Conservation (phyloP, 2,113 vertebrate species). For the Nothobranchius kuhntae region DNA sequence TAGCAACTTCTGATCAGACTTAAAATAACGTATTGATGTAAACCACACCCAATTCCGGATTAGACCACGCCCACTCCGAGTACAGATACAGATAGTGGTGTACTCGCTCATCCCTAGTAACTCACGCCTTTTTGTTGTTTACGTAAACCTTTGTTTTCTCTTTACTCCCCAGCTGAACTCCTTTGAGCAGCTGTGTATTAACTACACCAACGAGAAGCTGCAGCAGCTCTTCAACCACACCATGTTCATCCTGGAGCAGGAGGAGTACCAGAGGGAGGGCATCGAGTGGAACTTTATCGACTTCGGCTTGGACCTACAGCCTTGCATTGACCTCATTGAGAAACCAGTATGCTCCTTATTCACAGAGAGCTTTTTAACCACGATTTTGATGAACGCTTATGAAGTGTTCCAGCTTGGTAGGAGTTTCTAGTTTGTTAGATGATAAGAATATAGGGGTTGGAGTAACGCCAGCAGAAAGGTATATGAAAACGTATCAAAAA, state of each 20-base stretch:
- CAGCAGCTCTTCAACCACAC: conserved; percentile 95
- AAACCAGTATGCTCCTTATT: conserved; percentile 76
- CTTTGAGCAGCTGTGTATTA: conserved; percentile 91
- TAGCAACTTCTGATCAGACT: no score
- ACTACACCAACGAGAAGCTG: conserved; percentile 91
- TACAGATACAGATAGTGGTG: no score
- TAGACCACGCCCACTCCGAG: no score
- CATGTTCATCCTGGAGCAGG: conserved; percentile 91
- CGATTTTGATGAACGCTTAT: no score
- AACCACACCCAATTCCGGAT: no score
- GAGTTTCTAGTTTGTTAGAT: neutral
- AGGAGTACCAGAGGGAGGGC: conserved; percentile 90
- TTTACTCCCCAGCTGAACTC: conserved; percentile 82
- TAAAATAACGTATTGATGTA: no score
- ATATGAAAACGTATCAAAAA: neutral
- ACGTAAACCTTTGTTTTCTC: neutral
- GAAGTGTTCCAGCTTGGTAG: no score
- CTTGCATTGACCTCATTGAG: conserved; percentile 90
- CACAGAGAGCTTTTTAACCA: no score
- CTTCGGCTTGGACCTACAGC: conserved; percentile 89
- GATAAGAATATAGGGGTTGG: neutral
- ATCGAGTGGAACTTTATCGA: conserved; percentile 92
- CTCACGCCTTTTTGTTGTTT: neutral
- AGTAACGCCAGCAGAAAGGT: neutral
- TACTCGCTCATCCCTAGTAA: no score